phyloP scores from a whole-genome alignment of 1,140 invertebrate genomes.

The Arion vulgaris region DNA sequence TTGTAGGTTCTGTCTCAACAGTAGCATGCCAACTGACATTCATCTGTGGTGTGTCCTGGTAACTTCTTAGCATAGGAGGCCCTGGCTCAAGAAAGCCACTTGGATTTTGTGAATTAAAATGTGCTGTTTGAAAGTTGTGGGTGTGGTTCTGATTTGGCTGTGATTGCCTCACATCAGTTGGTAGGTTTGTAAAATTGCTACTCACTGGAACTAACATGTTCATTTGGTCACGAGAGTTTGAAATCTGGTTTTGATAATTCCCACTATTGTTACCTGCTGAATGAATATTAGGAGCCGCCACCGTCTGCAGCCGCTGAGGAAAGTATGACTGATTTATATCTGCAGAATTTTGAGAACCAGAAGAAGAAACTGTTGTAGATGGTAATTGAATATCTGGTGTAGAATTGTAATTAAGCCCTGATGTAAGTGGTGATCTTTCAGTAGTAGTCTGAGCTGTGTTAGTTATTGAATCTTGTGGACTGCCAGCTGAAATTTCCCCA shows the following conservation, averaged over 20 bases:
- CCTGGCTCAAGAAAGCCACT: background rate
- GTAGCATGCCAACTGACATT: background rate
- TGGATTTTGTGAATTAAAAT: background rate
- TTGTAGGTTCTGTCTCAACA: background rate
- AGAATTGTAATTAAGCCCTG: background rate
- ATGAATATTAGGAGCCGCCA: background rate
- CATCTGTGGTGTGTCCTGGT: background rate
- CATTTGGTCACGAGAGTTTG: background rate
- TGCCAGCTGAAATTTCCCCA: background rate
- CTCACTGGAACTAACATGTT: background rate
- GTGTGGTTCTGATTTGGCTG: background rate
- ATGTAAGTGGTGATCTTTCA: background rate
- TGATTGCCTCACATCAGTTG: background rate
- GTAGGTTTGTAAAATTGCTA: background rate
- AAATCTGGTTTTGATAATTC: background rate
- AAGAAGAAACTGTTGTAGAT: background rate
- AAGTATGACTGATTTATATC: background rate
- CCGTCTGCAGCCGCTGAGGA: background rate
- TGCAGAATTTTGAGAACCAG: background rate
- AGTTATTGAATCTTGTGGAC: background rate
- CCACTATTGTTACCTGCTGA: background rate
- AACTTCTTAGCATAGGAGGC: background rate
- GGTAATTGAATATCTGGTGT: background rate
- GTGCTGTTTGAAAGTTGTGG: too few relatives aligned
- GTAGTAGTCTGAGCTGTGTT: background rate